These are phyloP conservation scores for Celastrina argiolus DNA, from an alignment of 2,888 invertebrate genomes.

Conservation along the genomic window DNA sequence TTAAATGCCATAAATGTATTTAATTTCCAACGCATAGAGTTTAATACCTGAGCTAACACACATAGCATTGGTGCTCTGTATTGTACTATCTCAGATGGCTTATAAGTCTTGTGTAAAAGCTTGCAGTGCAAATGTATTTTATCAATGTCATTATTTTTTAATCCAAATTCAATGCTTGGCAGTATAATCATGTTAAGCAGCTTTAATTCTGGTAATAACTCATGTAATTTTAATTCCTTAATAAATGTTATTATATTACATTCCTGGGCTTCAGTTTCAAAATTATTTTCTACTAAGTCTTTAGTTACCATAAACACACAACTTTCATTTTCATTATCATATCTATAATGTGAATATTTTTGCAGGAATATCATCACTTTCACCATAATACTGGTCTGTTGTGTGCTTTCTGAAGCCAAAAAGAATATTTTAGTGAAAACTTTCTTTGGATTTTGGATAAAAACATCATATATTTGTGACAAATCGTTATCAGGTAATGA, in stretches of 20 bases:
- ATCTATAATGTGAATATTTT: constrained; percentile 54
- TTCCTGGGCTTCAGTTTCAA: constrained; percentile 46
- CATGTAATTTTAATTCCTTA: constrained; percentile 45
- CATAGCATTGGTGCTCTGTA: constrained; percentile 63
- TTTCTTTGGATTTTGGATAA: constrained; percentile 57
- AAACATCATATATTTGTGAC: constrained; percentile 50
- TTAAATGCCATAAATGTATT: constrained; percentile 45
- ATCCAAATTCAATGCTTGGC: constrained; percentile 57
- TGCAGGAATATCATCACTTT: constrained; percentile 50
- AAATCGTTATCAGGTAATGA: constrained; percentile 45
- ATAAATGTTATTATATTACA: constrained; percentile 54
- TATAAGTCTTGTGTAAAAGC: constrained; percentile 47
- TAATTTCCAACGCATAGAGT: constrained; percentile 57
- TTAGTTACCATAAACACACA: constrained; percentile 50
- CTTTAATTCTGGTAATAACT: constrained; percentile 48
- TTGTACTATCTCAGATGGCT: constrained; percentile 46
- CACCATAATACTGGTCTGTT: constrained; percentile 56
- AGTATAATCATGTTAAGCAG: constrained; percentile 57
- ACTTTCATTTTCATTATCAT: constrained; percentile 53
- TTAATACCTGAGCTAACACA: constrained; percentile 61
- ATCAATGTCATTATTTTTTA: constrained; percentile 45
- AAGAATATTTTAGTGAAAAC: constrained; percentile 54
- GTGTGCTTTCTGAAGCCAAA: constrained; percentile 51
- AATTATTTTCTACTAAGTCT: constrained; percentile 40
- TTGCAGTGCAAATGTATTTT: constrained; percentile 48